Percentiles rank a stretch among this genome's conserved stretches.
phyloP scores from a whole-genome alignment of 2,888 invertebrate species.

The Merodon equestris region DNA sequence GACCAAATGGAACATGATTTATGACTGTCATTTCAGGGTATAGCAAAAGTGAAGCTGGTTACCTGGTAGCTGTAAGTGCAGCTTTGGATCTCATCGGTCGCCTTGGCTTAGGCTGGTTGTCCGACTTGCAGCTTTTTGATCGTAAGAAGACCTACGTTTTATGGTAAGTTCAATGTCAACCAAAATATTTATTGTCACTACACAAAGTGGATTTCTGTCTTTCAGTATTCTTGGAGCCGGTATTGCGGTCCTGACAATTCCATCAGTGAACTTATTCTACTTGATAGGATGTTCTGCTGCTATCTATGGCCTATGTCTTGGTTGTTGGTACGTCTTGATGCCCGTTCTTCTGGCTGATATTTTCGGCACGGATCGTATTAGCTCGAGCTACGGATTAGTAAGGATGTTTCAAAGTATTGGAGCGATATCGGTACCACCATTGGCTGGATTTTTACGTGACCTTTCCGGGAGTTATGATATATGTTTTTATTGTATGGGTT shows the following conservation, averaged over 20 bases:
- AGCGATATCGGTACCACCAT: conserved; percentile 86
- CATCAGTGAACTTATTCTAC: conserved; percentile 84
- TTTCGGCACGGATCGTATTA: conserved; percentile 87
- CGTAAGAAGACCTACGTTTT: conserved; percentile 85
- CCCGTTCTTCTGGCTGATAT: conserved; percentile 87
- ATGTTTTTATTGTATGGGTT: conserved; percentile 88
- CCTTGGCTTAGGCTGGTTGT: conserved; percentile 86
- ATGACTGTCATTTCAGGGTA: conserved; percentile 72
- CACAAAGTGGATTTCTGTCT: background rate
- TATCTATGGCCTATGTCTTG: conserved; percentile 85
- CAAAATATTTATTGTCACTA: background rate
- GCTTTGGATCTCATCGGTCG: conserved; percentile 86
- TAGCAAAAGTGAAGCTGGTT: conserved; percentile 81
- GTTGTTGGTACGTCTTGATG: conserved; percentile 88
- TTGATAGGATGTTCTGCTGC: conserved; percentile 84
- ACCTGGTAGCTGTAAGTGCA: conserved; percentile 87
- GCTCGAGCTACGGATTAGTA: conserved; percentile 87
- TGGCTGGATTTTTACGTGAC: conserved; percentile 84
- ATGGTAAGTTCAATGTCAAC: conserved; percentile 79
- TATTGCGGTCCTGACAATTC: conserved; percentile 83
- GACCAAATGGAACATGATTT: background rate
- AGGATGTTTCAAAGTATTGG: conserved; percentile 88
- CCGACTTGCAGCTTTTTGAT: conserved; percentile 86
- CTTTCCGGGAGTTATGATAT: conserved; percentile 86
- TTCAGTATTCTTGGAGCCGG: conserved; percentile 85